A percentile compares a stretch with the other conserved stretches of the same genome.
Evolutionary conservation across 2,113 vertebrate species (phyloP).

Genomic region (crab-eating macaque (Macaca fascicularis)): T2T-MFA8v1.1 NC_088389.1:79858501-79859000

Average conservation of each 20-base stretch:
- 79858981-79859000: too few relatives aligned
- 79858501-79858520: background rate
- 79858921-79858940: too few relatives aligned
- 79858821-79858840: too few relatives aligned
- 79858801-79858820: too few relatives aligned
- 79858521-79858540: background rate
- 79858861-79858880: too few relatives aligned
- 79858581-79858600: background rate
- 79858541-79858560: background rate
- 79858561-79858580: background rate
- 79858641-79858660: background rate
- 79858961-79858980: too few relatives aligned
- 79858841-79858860: too few relatives aligned
- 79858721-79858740: background rate
- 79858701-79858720: background rate
- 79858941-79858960: too few relatives aligned
- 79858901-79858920: too few relatives aligned
- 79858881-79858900: too few relatives aligned
- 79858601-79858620: background rate
- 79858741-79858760: background rate
- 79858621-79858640: background rate
- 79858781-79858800: too few relatives aligned
- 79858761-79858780: too few relatives aligned
- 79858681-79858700: background rate
- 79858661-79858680: background rate